Evolutionary conservation across 2,113 vertebrate genomes (phyloP).

Genomic region (Stercorarius parasiticus): DNA sequence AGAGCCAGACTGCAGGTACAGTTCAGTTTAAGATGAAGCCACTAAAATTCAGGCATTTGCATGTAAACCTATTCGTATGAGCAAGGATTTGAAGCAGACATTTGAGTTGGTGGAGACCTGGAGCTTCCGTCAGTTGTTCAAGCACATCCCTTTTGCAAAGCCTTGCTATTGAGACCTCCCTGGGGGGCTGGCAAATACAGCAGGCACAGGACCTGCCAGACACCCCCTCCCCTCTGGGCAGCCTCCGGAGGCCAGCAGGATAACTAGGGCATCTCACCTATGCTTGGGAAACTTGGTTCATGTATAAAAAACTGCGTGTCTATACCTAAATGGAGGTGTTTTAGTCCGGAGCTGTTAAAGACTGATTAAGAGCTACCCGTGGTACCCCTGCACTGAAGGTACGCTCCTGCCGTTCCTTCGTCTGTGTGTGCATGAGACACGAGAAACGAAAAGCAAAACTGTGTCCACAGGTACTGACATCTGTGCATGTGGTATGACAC

Average conservation of each 20-base stretch:
- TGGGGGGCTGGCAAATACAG: background rate
- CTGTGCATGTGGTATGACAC: background rate
- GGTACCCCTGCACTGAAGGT: background rate
- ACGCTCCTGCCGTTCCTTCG: background rate
- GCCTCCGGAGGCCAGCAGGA: background rate
- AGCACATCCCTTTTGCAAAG: background rate
- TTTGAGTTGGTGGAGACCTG: background rate
- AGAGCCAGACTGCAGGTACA: background rate
- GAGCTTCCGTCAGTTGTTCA: background rate
- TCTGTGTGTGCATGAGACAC: background rate
- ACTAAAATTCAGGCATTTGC: background rate
- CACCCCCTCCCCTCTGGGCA: accelerated
- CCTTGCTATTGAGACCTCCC: background rate
- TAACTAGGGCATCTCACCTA: background rate
- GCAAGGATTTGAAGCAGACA: background rate
- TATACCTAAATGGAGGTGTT: background rate
- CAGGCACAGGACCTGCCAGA: background rate
- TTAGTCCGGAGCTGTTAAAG: background rate
- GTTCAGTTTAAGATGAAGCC: background rate
- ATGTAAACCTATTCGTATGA: background rate
- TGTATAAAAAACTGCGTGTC: background rate
- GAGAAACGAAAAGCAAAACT: background rate
- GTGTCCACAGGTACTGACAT: background rate
- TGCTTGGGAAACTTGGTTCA: background rate
- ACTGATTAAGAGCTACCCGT: background rate